These are phyloP conservation scores for Cavia aperea DNA, from an alignment of 2,113 vertebrate genomes.

Conservation along the genomic window DNA sequence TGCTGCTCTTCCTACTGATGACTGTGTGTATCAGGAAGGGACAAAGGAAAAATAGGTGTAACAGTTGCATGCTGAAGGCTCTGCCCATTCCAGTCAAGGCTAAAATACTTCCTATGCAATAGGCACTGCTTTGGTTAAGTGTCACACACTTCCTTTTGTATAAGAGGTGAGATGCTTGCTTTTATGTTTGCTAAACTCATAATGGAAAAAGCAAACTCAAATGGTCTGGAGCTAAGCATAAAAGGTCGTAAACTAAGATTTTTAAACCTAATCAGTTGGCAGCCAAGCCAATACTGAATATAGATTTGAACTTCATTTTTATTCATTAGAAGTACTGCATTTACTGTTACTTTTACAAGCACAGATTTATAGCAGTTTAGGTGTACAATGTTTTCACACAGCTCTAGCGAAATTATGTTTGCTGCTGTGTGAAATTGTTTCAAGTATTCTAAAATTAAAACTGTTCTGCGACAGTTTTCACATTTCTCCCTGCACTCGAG, in stretches of 20 bases:
- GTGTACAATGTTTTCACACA: conserved; percentile 32
- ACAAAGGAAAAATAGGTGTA: background rate
- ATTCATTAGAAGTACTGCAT: conserved; percentile 25
- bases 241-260: background rate
- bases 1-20: background rate
- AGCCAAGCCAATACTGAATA: background rate
- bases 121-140: background rate
- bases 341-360: conserved; percentile 50
- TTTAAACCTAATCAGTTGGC: conserved; percentile 10
- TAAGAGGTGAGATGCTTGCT: background rate
- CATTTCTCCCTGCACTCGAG: background rate
- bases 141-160: background rate
- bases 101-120: background rate
- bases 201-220: background rate
- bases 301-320: conserved; percentile 54
- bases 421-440: conserved; percentile 46
- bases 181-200: background rate
- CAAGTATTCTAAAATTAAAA: conserved; percentile 48
- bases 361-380: conserved; percentile 45
- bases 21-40: background rate
- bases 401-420: conserved; percentile 54
- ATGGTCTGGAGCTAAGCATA: background rate
- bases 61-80: background rate
- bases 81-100: background rate
- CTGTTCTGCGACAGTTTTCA: conserved; percentile 34